phyloP scores from a whole-genome alignment of 2,797 vertebrate species.

The Pagetopsis macropterus region DNA sequence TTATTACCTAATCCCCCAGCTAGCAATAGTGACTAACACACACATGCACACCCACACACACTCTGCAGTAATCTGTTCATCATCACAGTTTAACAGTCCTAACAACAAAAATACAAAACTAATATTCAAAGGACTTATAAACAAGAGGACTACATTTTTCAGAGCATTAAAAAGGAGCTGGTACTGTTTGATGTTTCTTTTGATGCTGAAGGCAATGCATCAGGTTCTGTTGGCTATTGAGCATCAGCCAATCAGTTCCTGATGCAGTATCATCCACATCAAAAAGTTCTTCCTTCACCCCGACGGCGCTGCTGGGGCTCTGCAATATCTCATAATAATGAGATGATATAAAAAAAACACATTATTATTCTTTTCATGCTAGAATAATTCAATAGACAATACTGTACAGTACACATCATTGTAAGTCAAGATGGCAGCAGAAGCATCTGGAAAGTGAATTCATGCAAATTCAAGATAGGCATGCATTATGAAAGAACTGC shows the following conservation, averaged over 20 bases:
- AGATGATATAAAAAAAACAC: slow-evolving; percentile 41
- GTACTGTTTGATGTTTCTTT: slow-evolving; percentile 66
- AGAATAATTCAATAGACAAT: slow-evolving; percentile 61
- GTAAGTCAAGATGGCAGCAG: slow-evolving; percentile 80
- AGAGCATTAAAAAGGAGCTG: slow-evolving; percentile 5
- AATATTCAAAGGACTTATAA: background rate
- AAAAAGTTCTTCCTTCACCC: slow-evolving; percentile 81
- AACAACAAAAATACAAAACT: slow-evolving; percentile 2
- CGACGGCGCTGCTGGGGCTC: slow-evolving; percentile 21
- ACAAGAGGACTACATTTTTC: slow-evolving; percentile 2
- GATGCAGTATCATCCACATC: slow-evolving; percentile 99
- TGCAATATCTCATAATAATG: slow-evolving; percentile 11
- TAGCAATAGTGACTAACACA: slow-evolving; percentile 37
- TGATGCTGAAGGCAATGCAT: slow-evolving; percentile 99
- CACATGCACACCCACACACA: slow-evolving; percentile 6
- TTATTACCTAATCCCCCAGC: slow-evolving; percentile 49
- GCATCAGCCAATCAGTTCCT: slow-evolving; percentile 99
- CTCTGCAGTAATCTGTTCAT: slow-evolving; percentile 19
- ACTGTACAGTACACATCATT: slow-evolving; percentile 75
- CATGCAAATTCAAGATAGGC: slow-evolving; percentile 79
- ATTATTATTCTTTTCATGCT: slow-evolving; percentile 69
- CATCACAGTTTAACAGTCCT: slow-evolving; percentile 5
- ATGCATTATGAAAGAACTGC: slow-evolving; percentile 78
- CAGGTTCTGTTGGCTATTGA: slow-evolving; percentile 93
- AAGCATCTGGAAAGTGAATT: slow-evolving; percentile 81